Evolutionary conservation across 2,113 vertebrate species (phyloP).

Genomic region (Terrapene triunguis): DNA sequence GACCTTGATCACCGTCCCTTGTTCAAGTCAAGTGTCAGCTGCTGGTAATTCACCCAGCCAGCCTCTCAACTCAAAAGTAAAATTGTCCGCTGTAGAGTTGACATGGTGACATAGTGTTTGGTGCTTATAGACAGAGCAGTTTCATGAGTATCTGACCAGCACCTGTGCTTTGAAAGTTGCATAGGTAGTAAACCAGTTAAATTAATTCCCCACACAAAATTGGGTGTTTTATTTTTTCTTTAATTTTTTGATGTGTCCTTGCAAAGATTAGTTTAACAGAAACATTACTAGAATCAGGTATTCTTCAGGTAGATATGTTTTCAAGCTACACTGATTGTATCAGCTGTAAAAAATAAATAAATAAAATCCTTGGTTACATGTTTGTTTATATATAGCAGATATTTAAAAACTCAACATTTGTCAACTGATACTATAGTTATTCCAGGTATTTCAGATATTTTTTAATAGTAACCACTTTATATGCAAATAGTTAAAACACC

Average conservation of each 20-base stretch:
- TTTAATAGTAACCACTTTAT: background rate
- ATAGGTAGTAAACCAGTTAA: background rate
- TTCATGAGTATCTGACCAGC: background rate
- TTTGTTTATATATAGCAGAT: background rate
- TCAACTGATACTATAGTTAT: background rate
- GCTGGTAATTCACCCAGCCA: background rate
- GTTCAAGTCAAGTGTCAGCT: background rate
- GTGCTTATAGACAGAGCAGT: background rate
- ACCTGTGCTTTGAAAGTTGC: background rate
- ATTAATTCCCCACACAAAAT: background rate
- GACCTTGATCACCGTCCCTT: background rate
- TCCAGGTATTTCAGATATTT: background rate
- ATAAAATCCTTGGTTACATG: background rate
- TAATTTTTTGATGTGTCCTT: background rate
- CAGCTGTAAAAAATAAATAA: background rate
- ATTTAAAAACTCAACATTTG: background rate
- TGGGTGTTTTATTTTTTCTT: background rate
- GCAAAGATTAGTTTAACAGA: background rate
- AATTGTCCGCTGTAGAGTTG: background rate
- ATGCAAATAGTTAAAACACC: background rate
- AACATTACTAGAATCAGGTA: background rate
- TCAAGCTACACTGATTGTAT: background rate
- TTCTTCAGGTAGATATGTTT: background rate
- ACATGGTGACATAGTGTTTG: background rate
- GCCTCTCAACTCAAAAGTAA: background rate